phyloP scores from a whole-genome alignment of 2,888 invertebrate species.

The Pardosa pseudoannulata region DNA sequence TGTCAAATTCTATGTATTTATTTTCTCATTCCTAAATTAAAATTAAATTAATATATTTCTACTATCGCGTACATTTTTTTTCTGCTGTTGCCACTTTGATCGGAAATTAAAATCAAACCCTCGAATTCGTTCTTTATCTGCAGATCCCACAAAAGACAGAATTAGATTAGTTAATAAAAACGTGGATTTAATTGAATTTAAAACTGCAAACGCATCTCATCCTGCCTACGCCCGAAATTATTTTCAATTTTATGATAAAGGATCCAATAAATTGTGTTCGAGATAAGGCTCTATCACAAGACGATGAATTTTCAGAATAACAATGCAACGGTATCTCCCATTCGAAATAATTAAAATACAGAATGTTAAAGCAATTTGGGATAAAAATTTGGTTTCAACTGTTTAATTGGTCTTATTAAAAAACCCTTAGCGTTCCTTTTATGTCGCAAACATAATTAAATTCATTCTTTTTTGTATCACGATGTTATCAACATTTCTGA shows the following conservation, averaged over 20 bases:
- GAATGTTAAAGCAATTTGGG: neutral
- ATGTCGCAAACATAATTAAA: constrained; percentile 7
- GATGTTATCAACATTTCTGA: neutral
- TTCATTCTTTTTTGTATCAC: constrained; percentile 7
- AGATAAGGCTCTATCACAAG: neutral
- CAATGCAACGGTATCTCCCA: neutral
- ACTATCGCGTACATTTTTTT: no score
- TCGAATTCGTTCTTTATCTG: no score
- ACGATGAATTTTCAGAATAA: neutral
- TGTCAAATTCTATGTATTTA: no score
- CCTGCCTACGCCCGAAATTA: no score
- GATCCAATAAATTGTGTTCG: neutral
- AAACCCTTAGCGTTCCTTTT: neutral
- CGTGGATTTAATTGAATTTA: no score
- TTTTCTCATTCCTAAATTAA: no score
- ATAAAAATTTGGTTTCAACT: constrained; percentile 7
- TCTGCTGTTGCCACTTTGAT: no score
- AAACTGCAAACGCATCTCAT: no score
- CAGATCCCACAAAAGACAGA: no score
- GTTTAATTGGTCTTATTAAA: neutral
- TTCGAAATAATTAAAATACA: constrained; percentile 1
- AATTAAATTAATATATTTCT: no score
- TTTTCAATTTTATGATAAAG: constrained; percentile 6
- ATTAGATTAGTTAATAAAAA: no score
- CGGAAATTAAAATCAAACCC: no score